Conservation (phyloP, 2,113 vertebrate species). For the Falco punctatus region DNA sequence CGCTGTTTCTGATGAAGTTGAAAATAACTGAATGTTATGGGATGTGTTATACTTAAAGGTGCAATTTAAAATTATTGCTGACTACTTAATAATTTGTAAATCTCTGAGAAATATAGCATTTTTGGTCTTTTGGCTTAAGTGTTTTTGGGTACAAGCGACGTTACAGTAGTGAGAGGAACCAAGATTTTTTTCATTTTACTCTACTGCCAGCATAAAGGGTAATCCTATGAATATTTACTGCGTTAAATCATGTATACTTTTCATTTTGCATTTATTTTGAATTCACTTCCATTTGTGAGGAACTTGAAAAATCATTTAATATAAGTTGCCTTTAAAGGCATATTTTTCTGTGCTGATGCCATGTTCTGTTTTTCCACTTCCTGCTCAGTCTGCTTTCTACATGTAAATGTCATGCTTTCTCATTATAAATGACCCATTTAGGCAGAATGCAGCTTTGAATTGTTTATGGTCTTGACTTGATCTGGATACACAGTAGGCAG, state of each 20-base stretch:
- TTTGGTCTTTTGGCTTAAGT: neutral
- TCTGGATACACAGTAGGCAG: neutral
- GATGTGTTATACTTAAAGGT: neutral
- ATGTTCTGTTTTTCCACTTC: neutral
- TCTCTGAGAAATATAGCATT: neutral
- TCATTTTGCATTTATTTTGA: neutral
- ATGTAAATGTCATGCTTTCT: slow-evolving; percentile 49
- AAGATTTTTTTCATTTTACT: neutral
- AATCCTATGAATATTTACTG: neutral
- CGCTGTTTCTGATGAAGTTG: neutral
- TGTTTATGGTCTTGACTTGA: slow-evolving; percentile 23
- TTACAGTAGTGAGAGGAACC: neutral
- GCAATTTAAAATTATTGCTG: neutral
- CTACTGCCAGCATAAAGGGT: neutral
- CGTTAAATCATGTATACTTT: neutral
- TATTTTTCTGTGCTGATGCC: slow-evolving; percentile 6
- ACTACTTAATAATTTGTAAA: neutral
- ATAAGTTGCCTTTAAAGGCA: neutral
- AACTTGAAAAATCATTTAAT: neutral
- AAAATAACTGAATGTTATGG: neutral
- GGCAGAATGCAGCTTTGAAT: slow-evolving; percentile 34
- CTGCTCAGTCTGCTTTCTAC: slow-evolving; percentile 39
- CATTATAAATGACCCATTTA: slow-evolving; percentile 69
- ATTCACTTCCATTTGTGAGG: neutral
- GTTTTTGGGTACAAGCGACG: neutral